Evolutionary conservation across 2,888 invertebrate genomes (phyloP), one percentile per base, ranked within the genome.

Genomic region (Diarsia dahlii): DNA sequence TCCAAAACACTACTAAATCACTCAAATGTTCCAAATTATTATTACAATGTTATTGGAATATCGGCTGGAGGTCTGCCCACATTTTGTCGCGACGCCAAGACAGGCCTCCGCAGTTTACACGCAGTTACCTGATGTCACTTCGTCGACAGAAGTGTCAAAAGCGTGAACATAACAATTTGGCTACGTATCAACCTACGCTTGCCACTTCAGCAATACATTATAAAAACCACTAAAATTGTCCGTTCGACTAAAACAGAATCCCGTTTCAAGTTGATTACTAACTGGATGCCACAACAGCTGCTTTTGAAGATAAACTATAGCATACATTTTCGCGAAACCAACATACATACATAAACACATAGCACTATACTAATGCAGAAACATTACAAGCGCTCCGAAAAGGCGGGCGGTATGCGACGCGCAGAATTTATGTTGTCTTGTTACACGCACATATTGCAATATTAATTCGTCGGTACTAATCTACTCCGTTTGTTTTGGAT

Each of bases 131-230:
- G 87, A 78, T 87, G 84, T 81, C 84, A 80, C 64, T 80, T 88
- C 39, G 71, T 62, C 65, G 85, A 84, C 79, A 87, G 74, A 82
- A 79, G 74, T 87, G 84, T 87, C 86, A 88, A 71, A 81, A 87
- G 81, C 84, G 82, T 82, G 84, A 87, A 84, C 84, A 87, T 81
- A 82, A 84, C 77, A 87, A 88, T 87, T 87, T 87, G 87, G 87
- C 88, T 8, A 81, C 71, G 78, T 84, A 62, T 88, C 87, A 87
- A 85, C 71, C 72, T 50, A 84, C 75, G 65, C 56, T 69, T 56
- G 34, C 67, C 23, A 67, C 69, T 76, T 66, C 74, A 77, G 77
- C 65, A 78, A 88, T 86, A 69, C 70, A 84, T 80, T 81, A 70
- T 67, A 79, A 87, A 86, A 85, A 76, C 45, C 45, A 67, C 74